Percentiles rank a stretch among this genome's conserved stretches.
Conservation (phyloP, 2,113 vertebrate species). For the Paramisgurnus dabryanus region DNA sequence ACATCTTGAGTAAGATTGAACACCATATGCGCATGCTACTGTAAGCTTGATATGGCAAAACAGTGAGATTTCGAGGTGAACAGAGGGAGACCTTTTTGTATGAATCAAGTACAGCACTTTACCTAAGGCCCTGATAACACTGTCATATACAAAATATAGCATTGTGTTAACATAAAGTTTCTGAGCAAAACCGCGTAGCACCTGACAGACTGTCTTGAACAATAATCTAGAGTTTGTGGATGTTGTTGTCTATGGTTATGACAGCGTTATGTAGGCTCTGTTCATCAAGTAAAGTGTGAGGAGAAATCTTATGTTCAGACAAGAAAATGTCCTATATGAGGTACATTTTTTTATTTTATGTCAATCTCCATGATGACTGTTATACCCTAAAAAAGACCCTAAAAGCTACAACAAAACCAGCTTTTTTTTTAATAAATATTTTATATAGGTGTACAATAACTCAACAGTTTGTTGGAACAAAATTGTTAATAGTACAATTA, state of each 20-base stretch:
- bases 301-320: neutral
- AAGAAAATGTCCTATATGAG: constrained; percentile 16
- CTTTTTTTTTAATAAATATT: constrained; percentile 67
- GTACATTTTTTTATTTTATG: constrained; percentile 34
- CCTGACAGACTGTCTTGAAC: constrained; percentile 36
- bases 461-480: constrained; percentile 52
- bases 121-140: constrained; percentile 50
- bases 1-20: constrained; percentile 14
- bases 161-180: constrained; percentile 20
- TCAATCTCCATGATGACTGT: no score
- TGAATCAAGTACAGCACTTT: constrained; percentile 49
- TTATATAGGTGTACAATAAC: constrained; percentile 49
- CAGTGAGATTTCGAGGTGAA: constrained; percentile 11
- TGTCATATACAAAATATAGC: constrained; percentile 42
- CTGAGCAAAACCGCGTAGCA: constrained; percentile 45
- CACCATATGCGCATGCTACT: constrained; percentile 14
- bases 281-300: constrained; percentile 25
- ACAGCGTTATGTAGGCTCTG: constrained; percentile 34
- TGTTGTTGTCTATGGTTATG: constrained; percentile 6
- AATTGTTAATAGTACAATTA: constrained; percentile 55
- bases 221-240: constrained; percentile 29
- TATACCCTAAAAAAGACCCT: constrained; percentile 55
- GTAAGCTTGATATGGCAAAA: neutral
- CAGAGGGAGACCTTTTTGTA: constrained; percentile 17
- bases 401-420: constrained; percentile 61